phyloP scores from a whole-genome alignment of 2,113 vertebrate species.

The Aplodontia rufa region DNA sequence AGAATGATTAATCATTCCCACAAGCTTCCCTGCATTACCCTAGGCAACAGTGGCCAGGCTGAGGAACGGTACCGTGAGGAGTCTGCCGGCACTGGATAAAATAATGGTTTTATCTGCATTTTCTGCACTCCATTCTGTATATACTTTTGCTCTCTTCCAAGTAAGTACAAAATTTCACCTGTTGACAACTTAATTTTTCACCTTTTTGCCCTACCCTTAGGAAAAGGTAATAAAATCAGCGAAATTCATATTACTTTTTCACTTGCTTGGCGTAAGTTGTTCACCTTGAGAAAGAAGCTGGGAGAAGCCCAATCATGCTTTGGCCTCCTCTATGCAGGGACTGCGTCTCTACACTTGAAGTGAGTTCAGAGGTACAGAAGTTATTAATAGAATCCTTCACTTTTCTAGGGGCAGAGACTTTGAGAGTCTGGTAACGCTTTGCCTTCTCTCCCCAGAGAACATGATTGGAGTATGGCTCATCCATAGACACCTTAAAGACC shows the following conservation, averaged over 20 bases:
- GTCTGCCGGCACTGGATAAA: neutral
- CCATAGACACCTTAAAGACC: neutral
- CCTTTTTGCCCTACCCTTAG: neutral
- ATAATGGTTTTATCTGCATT: neutral
- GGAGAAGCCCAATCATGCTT: fast-evolving
- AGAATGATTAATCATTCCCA: slow-evolving; percentile 63
- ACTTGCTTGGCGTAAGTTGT: neutral
- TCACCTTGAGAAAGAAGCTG: neutral
- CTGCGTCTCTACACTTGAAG: neutral
- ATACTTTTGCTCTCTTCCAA: neutral
- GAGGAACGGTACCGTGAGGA: neutral
- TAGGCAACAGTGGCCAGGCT: neutral
- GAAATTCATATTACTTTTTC: slow-evolving; percentile 1
- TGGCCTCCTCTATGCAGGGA: neutral
- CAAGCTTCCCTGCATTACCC: neutral
- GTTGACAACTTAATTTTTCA: slow-evolving; percentile 53
- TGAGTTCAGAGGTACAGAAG: neutral
- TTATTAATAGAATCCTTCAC: neutral
- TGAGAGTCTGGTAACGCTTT: neutral
- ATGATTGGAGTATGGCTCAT: fast-evolving
- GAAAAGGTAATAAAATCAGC: slow-evolving; percentile 38
- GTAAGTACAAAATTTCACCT: slow-evolving; percentile 31
- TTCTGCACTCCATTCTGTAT: neutral
- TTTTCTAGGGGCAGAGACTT: neutral
- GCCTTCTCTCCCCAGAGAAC: neutral